A percentile compares a stretch with the other conserved stretches of the same genome.
These are phyloP conservation scores for Tadarida brasiliensis DNA, from an alignment of 2,797 vertebrate species.

Conservation along the genomic window DNA sequence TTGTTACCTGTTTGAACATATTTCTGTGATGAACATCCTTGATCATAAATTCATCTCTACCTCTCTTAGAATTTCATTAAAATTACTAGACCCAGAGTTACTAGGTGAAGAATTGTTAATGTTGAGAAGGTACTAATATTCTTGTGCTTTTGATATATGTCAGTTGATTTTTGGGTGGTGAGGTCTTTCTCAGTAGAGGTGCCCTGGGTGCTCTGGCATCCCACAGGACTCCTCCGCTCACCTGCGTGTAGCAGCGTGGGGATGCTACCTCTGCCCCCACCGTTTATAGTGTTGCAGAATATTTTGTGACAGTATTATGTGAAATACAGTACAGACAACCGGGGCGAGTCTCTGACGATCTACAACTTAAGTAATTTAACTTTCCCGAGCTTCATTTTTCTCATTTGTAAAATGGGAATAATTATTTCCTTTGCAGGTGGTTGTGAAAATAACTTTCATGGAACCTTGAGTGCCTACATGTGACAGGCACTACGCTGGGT, in stretches of 20 bases:
- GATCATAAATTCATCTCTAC: background rate
- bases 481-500: background rate
- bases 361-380: background rate
- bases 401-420: background rate
- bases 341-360: background rate
- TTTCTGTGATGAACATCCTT: background rate
- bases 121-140: background rate
- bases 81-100: conserved; percentile 16
- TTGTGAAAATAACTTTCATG: background rate
- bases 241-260: background rate
- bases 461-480: background rate
- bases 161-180: background rate
- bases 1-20: background rate
- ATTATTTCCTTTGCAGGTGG: background rate
- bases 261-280: background rate
- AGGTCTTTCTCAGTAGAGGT: background rate
- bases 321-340: background rate
- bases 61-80: conserved; percentile 15
- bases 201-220: background rate
- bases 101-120: background rate
- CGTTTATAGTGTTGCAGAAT: background rate
- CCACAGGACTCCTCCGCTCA: background rate
- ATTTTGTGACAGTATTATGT: background rate
- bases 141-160: background rate
- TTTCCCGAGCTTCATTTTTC: background rate